phyloP scores from a whole-genome alignment of 2,797 vertebrate species.

The Mallotus villosus region DNA sequence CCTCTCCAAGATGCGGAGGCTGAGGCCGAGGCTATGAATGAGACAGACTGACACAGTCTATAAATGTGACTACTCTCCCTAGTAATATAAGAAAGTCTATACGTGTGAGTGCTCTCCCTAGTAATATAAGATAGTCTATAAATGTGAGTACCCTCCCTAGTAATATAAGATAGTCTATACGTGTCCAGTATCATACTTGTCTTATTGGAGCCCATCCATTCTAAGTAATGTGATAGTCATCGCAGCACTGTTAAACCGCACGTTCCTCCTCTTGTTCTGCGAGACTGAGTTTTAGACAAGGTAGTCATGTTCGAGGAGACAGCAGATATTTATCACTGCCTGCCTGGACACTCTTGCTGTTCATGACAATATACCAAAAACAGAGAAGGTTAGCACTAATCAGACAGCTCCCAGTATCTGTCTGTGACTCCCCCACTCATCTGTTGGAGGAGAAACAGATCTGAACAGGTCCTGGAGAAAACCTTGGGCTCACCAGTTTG shows the following conservation, averaged over 20 bases:
- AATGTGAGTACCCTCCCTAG: conserved; percentile 13
- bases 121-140: too few species aligned
- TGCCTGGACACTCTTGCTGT: conserved; percentile 55
- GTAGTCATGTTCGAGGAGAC: conserved; percentile 74
- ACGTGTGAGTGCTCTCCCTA: too few species aligned
- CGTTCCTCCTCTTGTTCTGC: conserved; percentile 41
- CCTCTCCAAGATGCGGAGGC: neutral
- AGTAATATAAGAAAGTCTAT: too few species aligned
- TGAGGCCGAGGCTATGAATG: neutral
- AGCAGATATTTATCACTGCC: conserved; percentile 76
- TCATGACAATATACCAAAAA: conserved; percentile 48
- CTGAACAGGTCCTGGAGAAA: conserved; percentile 43
- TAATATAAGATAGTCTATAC: conserved; percentile 48
- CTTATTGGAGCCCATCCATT: conserved; percentile 63
- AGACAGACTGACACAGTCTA: too few species aligned
- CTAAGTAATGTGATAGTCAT: conserved; percentile 69
- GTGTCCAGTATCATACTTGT: neutral
- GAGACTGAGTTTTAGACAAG: conserved; percentile 63
- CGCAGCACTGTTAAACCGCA: conserved; percentile 45
- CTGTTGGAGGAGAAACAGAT: conserved; percentile 58
- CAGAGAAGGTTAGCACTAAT: conserved; percentile 59
- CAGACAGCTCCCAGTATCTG: conserved; percentile 61
- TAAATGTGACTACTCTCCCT: too few species aligned
- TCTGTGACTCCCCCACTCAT: conserved; percentile 19
- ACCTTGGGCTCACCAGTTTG: conserved; percentile 39